Conservation (phyloP, 2,797 vertebrate genomes). For the Catamblyrhynchus diadema region DNA sequence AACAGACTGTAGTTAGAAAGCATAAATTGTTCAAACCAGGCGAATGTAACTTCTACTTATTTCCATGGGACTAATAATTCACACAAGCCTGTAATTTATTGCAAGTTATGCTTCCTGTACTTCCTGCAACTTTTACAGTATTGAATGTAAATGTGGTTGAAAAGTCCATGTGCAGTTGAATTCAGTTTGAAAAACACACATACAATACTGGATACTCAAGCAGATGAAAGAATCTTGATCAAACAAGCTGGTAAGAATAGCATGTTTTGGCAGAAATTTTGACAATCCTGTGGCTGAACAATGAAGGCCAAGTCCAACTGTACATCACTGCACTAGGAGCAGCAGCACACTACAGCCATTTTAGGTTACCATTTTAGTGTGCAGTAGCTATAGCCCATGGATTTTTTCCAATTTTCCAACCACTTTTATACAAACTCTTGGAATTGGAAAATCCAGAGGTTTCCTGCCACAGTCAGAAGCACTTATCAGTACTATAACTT, state of each 20-base stretch:
- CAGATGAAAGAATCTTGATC: background rate
- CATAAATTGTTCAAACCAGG: background rate
- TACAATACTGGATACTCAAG: background rate
- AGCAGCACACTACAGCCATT: background rate
- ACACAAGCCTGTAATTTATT: background rate
- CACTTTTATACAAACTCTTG: background rate
- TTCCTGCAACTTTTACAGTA: background rate
- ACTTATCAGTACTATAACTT: background rate
- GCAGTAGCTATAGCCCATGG: background rate
- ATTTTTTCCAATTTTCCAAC: background rate
- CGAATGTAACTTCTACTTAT: background rate
- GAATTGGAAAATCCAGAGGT: background rate
- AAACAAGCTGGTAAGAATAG: background rate
- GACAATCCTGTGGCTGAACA: background rate
- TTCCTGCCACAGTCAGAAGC: background rate
- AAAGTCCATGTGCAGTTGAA: background rate
- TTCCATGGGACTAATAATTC: background rate
- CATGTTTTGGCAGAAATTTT: background rate
- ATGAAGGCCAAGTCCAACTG: background rate
- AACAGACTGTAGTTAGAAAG: background rate
- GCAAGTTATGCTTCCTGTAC: background rate
- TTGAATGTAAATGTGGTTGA: background rate
- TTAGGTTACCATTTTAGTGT: accelerated
- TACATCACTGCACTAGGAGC: background rate
- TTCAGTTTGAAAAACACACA: background rate